Percentiles rank a stretch among this genome's conserved stretches.
Conservation (phyloP, 2,888 invertebrate genomes). For the Achlya flavicornis region DNA sequence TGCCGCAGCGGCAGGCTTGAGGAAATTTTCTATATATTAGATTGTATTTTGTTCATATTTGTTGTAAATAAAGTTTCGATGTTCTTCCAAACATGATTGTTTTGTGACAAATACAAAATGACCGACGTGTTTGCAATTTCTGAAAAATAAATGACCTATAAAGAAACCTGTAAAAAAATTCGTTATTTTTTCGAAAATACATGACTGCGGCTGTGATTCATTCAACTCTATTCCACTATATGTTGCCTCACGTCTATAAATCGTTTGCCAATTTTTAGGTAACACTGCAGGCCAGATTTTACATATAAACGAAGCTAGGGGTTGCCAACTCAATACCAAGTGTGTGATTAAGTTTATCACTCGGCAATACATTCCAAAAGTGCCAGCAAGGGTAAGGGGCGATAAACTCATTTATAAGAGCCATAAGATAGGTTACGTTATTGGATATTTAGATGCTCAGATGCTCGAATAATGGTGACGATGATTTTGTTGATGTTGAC, state of each 20-base stretch:
- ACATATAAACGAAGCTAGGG: constrained; percentile 8
- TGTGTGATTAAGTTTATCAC: not conserved
- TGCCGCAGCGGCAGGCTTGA: no score
- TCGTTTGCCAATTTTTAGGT: not conserved
- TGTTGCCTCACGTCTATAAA: not conserved
- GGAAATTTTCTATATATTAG: no score
- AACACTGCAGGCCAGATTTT: constrained; percentile 5
- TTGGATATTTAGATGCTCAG: not conserved
- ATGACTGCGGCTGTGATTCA: not conserved
- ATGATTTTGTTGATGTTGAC: no score
- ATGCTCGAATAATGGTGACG: no score
- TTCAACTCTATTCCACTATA: not conserved
- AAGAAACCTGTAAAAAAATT: no score
- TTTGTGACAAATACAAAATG: no score
- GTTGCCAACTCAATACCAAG: constrained; percentile 1
- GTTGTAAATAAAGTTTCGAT: no score
- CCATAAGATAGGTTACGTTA: not conserved
- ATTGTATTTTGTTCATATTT: no score
- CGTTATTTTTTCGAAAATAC: no score
- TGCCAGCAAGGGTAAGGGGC: not conserved
- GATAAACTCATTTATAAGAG: not conserved
- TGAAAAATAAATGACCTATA: no score
- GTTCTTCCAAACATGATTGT: no score
- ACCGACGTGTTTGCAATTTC: no score
- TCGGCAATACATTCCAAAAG: constrained; percentile 4